These are phyloP conservation scores for Chironex yamaguchii DNA, from an alignment of 30 jellyfish, hydroid and myxozoan species.

Conservation along the genomic window DNA sequence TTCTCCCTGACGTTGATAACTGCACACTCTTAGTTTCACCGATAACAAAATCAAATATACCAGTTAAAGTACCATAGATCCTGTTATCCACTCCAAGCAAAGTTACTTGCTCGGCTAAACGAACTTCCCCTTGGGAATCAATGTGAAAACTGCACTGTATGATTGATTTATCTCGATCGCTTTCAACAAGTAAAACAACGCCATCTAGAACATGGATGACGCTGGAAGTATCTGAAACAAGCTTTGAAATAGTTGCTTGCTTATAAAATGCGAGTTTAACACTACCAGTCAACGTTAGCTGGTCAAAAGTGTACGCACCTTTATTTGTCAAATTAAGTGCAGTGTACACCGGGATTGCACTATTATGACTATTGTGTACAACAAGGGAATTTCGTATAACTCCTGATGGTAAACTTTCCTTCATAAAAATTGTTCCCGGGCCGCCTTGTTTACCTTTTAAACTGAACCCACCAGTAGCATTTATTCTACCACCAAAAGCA, in stretches of 20 bases:
- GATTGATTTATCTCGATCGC: conserved; percentile 7
- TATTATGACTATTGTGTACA: conserved; percentile 9
- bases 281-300: conserved; percentile 35
- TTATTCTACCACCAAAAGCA: conserved; percentile 32
- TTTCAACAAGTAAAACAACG: conserved; percentile 46
- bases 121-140: conserved; percentile 52
- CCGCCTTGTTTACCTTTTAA: conserved; percentile 28
- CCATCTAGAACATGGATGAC: conserved; percentile 54
- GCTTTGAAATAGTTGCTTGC: conserved; percentile 7
- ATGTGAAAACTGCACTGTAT: conserved; percentile 68
- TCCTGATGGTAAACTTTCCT: conserved; percentile 8
- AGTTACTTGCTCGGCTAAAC: conserved; percentile 68
- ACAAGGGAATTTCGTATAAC: conserved; percentile 30
- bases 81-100: conserved; percentile 64
- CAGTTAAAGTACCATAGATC: conserved; percentile 70
- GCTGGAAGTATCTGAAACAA: conserved; percentile 50
- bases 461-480: conserved; percentile 62
- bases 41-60: conserved; percentile 55
- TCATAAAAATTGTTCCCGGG: conserved; percentile 65
- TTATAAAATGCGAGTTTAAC: conserved; percentile 43
- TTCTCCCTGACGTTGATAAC: conserved; percentile 56
- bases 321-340: conserved; percentile 46
- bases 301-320: conserved; percentile 15
- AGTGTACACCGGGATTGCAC: neutral
- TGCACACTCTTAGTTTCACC: conserved; percentile 64